phyloP scores from a whole-genome alignment of 2,797 vertebrate genomes.

The Oreortyx pictus region DNA sequence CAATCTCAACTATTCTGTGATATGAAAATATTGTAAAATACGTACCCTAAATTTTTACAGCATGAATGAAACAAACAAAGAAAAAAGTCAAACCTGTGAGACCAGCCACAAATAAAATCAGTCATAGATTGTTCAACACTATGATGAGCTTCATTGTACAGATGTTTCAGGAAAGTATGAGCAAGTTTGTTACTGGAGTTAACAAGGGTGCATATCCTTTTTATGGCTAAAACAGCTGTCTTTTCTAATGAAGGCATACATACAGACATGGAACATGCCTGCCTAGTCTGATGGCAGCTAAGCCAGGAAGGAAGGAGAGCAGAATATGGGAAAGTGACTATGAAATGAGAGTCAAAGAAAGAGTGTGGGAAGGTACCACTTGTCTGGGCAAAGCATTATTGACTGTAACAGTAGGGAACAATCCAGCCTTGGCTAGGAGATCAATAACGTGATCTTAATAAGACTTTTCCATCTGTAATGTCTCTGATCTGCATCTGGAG shows the following conservation, averaged over 20 bases:
- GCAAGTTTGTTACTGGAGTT: not conserved
- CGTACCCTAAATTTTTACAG: not conserved
- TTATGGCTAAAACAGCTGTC: not conserved
- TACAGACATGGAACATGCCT: not conserved
- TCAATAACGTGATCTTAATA: conserved; percentile 15
- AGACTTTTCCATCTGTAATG: conserved; percentile 54
- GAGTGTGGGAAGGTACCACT: not conserved
- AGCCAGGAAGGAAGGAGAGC: not conserved
- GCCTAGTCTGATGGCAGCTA: not conserved
- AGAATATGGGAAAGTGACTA: not conserved
- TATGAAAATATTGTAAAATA: not conserved
- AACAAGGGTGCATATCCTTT: not conserved
- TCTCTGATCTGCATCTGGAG: conserved; percentile 11
- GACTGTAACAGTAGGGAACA: not conserved
- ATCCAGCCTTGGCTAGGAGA: conserved; percentile 15
- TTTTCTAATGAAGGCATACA: not conserved
- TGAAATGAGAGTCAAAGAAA: not conserved
- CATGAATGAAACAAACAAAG: not conserved
- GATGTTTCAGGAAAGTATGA: conserved; percentile 37
- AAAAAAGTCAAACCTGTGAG: not conserved
- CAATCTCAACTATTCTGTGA: not conserved
- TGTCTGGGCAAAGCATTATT: conserved; percentile 32
- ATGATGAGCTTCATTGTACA: not conserved
- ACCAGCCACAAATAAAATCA: not conserved
- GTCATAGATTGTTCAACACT: not conserved